phyloP scores from a whole-genome alignment of 2,888 invertebrate species.

The Lottia scabra region DNA sequence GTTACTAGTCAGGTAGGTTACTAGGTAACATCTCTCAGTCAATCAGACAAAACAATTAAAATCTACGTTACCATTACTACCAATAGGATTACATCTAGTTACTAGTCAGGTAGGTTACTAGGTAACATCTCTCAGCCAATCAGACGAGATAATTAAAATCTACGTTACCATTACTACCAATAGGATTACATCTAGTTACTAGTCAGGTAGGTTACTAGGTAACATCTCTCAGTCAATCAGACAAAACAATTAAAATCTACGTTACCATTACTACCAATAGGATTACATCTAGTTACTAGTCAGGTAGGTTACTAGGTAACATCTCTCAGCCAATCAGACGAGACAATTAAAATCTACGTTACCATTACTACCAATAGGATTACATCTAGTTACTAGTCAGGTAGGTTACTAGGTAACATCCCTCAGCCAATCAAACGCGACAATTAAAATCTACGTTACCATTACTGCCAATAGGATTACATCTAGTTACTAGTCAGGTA shows the following conservation, averaged over 20 bases:
- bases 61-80: slow-evolving; percentile 58
- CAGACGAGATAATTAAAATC: slow-evolving; percentile 64
- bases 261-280: slow-evolving; percentile 61
- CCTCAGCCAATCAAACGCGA: slow-evolving; percentile 49
- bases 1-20: slow-evolving; percentile 59
- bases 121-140: slow-evolving; percentile 67
- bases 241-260: slow-evolving; percentile 61
- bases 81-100: slow-evolving; percentile 61
- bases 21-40: slow-evolving; percentile 66
- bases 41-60: slow-evolving; percentile 65
- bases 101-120: slow-evolving; percentile 57
- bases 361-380: slow-evolving; percentile 61
- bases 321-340: slow-evolving; percentile 64
- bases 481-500: slow-evolving; percentile 64
- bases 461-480: slow-evolving; percentile 59
- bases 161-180: slow-evolving; percentile 60
- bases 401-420: slow-evolving; percentile 31
- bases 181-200: slow-evolving; percentile 61
- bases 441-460: slow-evolving; percentile 63
- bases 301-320: slow-evolving; percentile 63
- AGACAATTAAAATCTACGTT: slow-evolving; percentile 63
- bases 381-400: slow-evolving; percentile 63
- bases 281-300: slow-evolving; percentile 63
- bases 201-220: slow-evolving; percentile 60
- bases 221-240: slow-evolving; percentile 66